Evolutionary conservation across 2,113 vertebrate genomes (phyloP), one percentile per base, ranked within the genome.

Genomic region (Myotis lucifugus): DNA sequence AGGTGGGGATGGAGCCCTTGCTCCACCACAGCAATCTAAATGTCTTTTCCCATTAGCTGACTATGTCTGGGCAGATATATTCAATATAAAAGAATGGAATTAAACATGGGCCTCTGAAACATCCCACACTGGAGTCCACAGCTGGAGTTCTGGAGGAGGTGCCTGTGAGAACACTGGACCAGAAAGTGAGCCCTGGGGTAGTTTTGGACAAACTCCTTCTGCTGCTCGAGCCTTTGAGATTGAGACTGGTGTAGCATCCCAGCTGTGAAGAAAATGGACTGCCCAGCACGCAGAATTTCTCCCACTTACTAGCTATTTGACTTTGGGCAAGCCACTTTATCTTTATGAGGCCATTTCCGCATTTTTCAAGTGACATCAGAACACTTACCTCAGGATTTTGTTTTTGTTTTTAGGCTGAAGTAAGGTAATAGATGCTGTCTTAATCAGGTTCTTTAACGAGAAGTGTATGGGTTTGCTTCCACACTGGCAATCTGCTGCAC

Each of bases 311-410:
- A 66, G 18, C 50, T 50, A 19, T 25, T 54, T 3, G 8, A 67
- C 10, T 52, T 61, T 66, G 21, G 7, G 9, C 11, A 84, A 74
- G n/a, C 23, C 10, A 59, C 11, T 42, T 76, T 52, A 85, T 7
- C 40, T 69, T 95, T 25, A 17, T 29, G 18, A 85, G 23, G 34
- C 7, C 56, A 50, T 73, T 72, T 95, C 18, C 66, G 0, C 15
- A 93, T 34, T 46, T 92, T 88, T 76, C 89, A 85, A 83, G 69
- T 86, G 25, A 34, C 81, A 92, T 61, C 52, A 69, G 78, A 72
- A 78, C 27, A 32, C 32, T 59, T 67, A 6, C 50, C 50, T 83
- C 21, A 50, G 21, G 23, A 21, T 56, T 17, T 91, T 48, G 40
- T 42, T n/a, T 59, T 76, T 54, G 46, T 23, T 81, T 40, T 73